Conservation (phyloP, 1,140 invertebrate genomes). For the Drosophila melanica region DNA sequence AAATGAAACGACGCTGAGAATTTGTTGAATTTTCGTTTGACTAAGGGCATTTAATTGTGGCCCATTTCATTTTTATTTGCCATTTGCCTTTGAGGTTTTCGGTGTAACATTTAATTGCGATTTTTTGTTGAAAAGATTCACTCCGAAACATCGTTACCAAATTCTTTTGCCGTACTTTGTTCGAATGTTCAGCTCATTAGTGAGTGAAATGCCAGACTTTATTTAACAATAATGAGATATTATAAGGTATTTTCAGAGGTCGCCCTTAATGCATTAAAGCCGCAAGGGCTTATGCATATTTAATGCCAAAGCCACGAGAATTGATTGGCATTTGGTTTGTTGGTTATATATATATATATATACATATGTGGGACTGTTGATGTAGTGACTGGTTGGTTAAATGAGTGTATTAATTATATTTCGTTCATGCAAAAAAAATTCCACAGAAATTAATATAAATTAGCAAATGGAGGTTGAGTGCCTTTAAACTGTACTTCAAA, state of each 20-base stretch:
- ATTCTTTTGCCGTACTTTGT: conserved; percentile 17
- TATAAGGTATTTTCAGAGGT: conserved; percentile 21
- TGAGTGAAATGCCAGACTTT: conserved; percentile 50
- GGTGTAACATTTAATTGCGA: conserved; percentile 72
- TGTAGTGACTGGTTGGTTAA: conserved; percentile 47
- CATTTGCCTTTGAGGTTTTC: conserved; percentile 78
- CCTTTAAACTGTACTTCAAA: conserved; percentile 28
- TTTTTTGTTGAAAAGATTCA: conserved; percentile 60
- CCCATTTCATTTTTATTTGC: conserved; percentile 65
- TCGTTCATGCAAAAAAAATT: conserved; percentile 22
- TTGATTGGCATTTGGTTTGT: conserved; percentile 64
- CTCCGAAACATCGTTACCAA: conserved; percentile 2
- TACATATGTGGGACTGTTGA: conserved; percentile 2
- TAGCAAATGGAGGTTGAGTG: conserved; percentile 19
- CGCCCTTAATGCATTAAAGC: conserved; percentile 21
- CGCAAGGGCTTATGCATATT: conserved; percentile 4
- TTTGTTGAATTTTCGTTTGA: conserved; percentile 50
- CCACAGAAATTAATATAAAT: conserved; percentile 65
- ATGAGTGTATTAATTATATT: conserved; percentile 69
- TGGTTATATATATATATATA: conserved; percentile 7
- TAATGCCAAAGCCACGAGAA: conserved; percentile 52
- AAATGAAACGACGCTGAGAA: conserved; percentile 54
- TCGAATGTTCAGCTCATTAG: conserved; percentile 66
- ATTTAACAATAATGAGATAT: conserved; percentile 30
- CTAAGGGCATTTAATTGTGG: conserved; percentile 64